phyloP scores from a whole-genome alignment of 2,797 vertebrate genomes.

The Centroberyx gerrardi region DNA sequence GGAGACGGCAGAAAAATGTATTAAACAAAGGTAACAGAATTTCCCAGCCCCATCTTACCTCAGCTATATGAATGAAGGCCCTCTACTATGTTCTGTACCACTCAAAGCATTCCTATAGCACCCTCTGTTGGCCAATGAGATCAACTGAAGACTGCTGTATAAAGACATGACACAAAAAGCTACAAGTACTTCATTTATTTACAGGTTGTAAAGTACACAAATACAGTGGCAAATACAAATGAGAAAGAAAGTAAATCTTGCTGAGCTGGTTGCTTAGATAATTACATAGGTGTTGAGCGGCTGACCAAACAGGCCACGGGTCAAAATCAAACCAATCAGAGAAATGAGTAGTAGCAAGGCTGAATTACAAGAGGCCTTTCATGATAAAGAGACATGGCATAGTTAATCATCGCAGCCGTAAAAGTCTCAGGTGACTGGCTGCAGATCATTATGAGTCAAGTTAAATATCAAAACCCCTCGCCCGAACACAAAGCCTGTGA shows the following conservation, averaged over 20 bases:
- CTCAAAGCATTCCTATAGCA: not conserved
- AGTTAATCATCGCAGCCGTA: constrained; percentile 17
- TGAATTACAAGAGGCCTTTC: constrained; percentile 31
- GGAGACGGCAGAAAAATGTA: too few species aligned
- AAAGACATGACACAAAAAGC: not conserved
- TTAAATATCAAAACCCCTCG: not conserved
- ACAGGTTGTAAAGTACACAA: constrained; percentile 93
- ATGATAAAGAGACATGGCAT: constrained; percentile 12
- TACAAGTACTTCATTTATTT: constrained; percentile 95
- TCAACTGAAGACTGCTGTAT: not conserved
- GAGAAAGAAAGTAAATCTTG: constrained; percentile 73
- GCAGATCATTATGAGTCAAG: not conserved
- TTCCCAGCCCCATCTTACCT: too few species aligned
- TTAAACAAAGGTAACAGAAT: too few species aligned
- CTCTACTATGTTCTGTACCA: too few species aligned
- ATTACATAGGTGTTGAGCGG: constrained; percentile 69
- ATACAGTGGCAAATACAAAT: constrained; percentile 90
- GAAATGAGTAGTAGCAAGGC: constrained; percentile 32
- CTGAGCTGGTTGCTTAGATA: constrained; percentile 79
- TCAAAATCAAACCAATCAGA: constrained; percentile 46
- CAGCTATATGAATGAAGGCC: too few species aligned
- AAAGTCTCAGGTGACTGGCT: not conserved
- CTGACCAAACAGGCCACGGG: constrained; percentile 54
- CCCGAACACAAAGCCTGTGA: constrained; percentile 12
- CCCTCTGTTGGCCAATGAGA: constrained; percentile 1